Percentiles rank a stretch among this genome's conserved stretches.
phyloP scores from a whole-genome alignment of 1,140 invertebrate genomes.

The Ctenoplectra terminalis region DNA sequence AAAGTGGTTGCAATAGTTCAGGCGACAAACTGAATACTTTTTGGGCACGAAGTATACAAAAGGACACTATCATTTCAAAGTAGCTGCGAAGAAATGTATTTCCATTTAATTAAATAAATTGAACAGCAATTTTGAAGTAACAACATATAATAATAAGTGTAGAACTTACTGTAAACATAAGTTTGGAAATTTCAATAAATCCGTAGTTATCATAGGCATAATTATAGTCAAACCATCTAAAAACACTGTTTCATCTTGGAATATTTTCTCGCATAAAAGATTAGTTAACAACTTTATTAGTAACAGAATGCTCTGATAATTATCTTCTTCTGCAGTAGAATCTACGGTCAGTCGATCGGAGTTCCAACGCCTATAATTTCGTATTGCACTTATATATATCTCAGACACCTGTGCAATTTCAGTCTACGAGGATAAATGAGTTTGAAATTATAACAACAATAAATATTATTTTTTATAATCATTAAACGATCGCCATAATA shows the following conservation, averaged over 20 bases:
- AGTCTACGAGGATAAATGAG: slow-evolving; percentile 72
- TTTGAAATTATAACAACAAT: slow-evolving; percentile 23
- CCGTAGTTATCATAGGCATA: slow-evolving; percentile 90
- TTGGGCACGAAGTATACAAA: slow-evolving; percentile 88
- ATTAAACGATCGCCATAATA: slow-evolving; percentile 15
- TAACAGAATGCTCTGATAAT: slow-evolving; percentile 88
- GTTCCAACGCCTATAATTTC: slow-evolving; percentile 89
- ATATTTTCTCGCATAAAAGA: slow-evolving; percentile 80
- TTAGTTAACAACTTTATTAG: slow-evolving; percentile 89
- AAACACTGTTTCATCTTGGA: slow-evolving; percentile 80
- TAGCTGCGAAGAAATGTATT: slow-evolving; percentile 74
- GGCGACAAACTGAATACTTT: slow-evolving; percentile 84
- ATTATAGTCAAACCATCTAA: slow-evolving; percentile 88
- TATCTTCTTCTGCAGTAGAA: slow-evolving; percentile 87
- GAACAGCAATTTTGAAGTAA: slow-evolving; percentile 67
- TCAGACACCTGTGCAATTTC: slow-evolving; percentile 86
- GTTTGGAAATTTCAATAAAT: slow-evolving; percentile 88
- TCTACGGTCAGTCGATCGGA: slow-evolving; percentile 83
- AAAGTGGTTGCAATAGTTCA: slow-evolving; percentile 85
- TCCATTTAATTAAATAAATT: slow-evolving; percentile 87
- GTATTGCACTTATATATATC: slow-evolving; percentile 85
- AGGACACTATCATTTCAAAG: slow-evolving; percentile 85
- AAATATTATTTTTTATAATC: slow-evolving; percentile 24
- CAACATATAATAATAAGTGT: neutral
- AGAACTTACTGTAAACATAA: slow-evolving; percentile 86